Evolutionary conservation across 2,888 invertebrate species (phyloP).

Genomic region (Clunio marinus): DNA sequence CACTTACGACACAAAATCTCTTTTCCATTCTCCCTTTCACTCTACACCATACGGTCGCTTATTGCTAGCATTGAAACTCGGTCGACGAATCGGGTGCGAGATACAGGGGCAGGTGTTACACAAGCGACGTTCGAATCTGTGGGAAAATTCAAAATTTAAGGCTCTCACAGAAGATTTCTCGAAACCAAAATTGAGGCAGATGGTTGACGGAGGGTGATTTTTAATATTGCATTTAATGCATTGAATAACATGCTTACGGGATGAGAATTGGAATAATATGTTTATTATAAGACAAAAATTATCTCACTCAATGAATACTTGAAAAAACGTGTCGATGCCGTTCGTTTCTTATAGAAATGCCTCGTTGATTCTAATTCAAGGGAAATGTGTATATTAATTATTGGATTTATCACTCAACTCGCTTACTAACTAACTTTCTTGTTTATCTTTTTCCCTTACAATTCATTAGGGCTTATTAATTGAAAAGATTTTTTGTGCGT

Average conservation of each 20-base stretch:
- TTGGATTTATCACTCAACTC: slow-evolving; percentile 1
- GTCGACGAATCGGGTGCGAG: slow-evolving; percentile 45
- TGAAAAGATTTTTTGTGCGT: neutral
- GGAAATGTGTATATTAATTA: neutral
- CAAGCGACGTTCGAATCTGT: slow-evolving; percentile 41
- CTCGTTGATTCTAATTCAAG: neutral
- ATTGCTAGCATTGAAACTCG: neutral
- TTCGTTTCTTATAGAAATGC: neutral
- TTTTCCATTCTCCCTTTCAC: slow-evolving; percentile 20
- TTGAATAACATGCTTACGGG: slow-evolving; percentile 35
- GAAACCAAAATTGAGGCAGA: slow-evolving; percentile 26
- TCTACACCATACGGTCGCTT: slow-evolving; percentile 2
- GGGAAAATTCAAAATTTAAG: slow-evolving; percentile 30
- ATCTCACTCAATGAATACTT: neutral
- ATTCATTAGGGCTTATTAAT: slow-evolving; percentile 30
- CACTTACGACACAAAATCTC: neutral
- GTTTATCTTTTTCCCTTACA: neutral
- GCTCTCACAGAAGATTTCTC: slow-evolving; percentile 30
- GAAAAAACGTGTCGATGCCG: neutral
- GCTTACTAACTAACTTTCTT: neutral
- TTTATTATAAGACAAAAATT: slow-evolving; percentile 29
- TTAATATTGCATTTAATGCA: slow-evolving; percentile 33
- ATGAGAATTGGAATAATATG: slow-evolving; percentile 33
- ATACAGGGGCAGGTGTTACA: slow-evolving; percentile 61
- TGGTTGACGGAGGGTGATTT: slow-evolving; percentile 35